Percentiles rank a stretch among this genome's conserved stretches.
phyloP scores from a whole-genome alignment of 1,140 invertebrate species.

The Plodia interpunctella region DNA sequence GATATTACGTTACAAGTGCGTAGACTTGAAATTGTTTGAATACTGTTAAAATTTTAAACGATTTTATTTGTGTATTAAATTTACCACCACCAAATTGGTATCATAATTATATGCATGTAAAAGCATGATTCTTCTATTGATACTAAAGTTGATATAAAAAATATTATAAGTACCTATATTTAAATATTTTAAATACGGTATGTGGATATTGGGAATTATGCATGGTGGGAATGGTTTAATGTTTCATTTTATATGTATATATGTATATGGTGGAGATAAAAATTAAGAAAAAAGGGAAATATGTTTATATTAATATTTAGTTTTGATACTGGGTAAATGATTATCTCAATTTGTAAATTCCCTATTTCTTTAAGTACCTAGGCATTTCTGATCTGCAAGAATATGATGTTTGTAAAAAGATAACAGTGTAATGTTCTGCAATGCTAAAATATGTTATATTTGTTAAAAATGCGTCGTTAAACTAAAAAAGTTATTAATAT shows the following conservation, averaged over 20 bases:
- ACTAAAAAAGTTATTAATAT: background rate
- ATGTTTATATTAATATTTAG: no score
- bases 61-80: no score
- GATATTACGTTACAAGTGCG: no score
- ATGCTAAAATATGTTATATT: background rate
- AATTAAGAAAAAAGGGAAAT: background rate
- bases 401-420: background rate
- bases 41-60: no score
- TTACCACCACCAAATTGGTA: no score
- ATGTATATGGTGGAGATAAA: background rate
- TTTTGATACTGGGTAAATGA: no score
- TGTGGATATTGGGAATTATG: background rate
- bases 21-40: background rate
- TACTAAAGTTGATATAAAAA: background rate
- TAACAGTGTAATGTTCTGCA: background rate
- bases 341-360: background rate
- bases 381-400: background rate
- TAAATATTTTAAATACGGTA: background rate
- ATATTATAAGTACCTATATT: background rate
- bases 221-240: conserved; percentile 2
- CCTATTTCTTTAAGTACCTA: conserved; percentile 9
- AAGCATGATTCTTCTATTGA: background rate
- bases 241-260: background rate
- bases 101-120: no score
- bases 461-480: background rate